Conservation (phyloP, 2,113 vertebrate genomes). For the Malurus elegans region DNA sequence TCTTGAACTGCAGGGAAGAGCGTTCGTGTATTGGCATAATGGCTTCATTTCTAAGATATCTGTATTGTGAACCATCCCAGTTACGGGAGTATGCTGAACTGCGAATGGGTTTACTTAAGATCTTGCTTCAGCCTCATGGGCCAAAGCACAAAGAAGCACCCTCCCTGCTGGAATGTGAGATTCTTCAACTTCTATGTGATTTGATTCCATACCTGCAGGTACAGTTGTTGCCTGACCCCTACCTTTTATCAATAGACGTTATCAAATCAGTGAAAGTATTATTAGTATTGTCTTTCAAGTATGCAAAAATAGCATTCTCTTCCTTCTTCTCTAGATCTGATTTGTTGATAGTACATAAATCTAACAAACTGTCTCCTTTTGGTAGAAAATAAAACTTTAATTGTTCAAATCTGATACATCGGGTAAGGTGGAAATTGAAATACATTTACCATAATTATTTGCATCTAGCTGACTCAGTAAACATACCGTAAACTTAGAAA, state of each 20-base stretch:
- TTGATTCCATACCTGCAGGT: constrained; percentile 87
- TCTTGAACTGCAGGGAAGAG: constrained; percentile 74
- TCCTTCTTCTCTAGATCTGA: background rate
- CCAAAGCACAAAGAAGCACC: background rate
- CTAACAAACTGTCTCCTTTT: background rate
- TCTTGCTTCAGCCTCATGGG: constrained; percentile 72
- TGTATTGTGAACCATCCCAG: constrained; percentile 89
- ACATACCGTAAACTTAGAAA: background rate
- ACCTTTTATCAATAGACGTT: background rate
- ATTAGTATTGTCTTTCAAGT: background rate
- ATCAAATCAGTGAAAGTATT: background rate
- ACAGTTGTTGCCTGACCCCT: background rate
- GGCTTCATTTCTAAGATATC: constrained; percentile 86
- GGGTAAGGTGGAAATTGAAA: background rate
- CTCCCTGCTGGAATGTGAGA: constrained; percentile 49
- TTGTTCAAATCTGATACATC: background rate
- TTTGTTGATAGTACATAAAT: background rate
- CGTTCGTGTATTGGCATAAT: constrained; percentile 79
- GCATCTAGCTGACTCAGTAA: background rate
- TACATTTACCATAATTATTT: background rate
- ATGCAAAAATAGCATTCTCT: background rate
- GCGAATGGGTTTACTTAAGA: constrained; percentile 81
- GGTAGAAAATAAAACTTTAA: background rate
- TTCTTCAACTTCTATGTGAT: constrained; percentile 80
- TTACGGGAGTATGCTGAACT: constrained; percentile 81